Percentiles rank a stretch among this genome's conserved stretches.
Conservation (phyloP, 2,888 invertebrate genomes). For the Tromatobia lineatoria region DNA sequence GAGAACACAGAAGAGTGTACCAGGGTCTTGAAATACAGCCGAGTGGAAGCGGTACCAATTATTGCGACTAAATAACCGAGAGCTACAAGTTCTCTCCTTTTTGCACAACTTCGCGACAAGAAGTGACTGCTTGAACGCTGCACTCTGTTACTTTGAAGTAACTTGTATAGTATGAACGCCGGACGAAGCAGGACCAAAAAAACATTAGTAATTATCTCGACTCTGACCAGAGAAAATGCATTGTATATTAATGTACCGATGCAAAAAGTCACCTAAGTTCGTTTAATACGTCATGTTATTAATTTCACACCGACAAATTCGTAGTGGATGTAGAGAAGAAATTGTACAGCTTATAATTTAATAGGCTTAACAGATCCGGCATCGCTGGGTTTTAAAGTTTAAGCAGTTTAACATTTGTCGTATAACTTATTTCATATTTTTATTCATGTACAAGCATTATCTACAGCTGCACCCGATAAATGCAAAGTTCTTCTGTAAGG, state of each 20-base stretch:
- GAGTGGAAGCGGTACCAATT: conserved; percentile 69
- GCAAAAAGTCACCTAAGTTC: neutral
- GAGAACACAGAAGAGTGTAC: conserved; percentile 40
- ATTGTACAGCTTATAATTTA: neutral
- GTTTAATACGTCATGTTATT: neutral
- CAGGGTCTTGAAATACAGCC: conserved; percentile 31
- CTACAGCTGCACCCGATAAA: too few relatives aligned
- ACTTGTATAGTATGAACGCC: conserved; percentile 2
- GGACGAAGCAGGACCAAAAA: conserved; percentile 1
- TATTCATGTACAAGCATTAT: too few relatives aligned
- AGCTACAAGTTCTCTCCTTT: conserved; percentile 48
- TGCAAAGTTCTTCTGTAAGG: too few relatives aligned
- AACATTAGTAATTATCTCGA: conserved; percentile 37
- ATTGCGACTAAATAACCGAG: conserved; percentile 73
- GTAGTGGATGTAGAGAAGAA: neutral
- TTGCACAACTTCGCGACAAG: conserved; percentile 39
- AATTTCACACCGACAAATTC: neutral
- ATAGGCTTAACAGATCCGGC: neutral
- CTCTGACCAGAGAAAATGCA: conserved; percentile 2
- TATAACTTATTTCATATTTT: too few relatives aligned
- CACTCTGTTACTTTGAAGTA: conserved; percentile 25
- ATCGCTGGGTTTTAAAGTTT: too few relatives aligned
- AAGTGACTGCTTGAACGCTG: conserved; percentile 34
- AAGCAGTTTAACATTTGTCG: too few relatives aligned
- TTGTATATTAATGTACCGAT: neutral